phyloP scores from a whole-genome alignment of 2,888 invertebrate species.

The Brenthis hecate region DNA sequence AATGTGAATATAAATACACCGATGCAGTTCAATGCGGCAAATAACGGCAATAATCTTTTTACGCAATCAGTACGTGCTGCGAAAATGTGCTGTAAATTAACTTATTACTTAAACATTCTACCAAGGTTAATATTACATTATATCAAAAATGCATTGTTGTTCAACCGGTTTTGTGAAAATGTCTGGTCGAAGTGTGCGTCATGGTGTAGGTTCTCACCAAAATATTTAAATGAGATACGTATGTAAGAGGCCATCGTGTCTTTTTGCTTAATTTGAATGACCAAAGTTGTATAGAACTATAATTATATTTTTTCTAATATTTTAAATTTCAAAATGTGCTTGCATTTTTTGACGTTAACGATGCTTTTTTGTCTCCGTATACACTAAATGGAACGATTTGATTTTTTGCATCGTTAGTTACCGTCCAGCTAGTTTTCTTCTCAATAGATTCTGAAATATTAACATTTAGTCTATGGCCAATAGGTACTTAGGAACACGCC shows the following conservation, averaged over 20 bases:
- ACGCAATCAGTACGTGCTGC: conserved; percentile 34
- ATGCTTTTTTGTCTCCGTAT: no score
- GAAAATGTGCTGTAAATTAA: conserved; percentile 14
- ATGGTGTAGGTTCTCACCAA: conserved; percentile 1
- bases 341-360: no score
- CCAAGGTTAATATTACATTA: conserved; percentile 23
- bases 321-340: no score
- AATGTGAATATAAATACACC: conserved; percentile 9
- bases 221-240: neutral
- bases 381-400: no score
- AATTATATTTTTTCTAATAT: no score
- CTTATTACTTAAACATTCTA: conserved; percentile 19
- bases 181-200: neutral
- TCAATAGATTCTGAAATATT: no score
- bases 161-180: conserved; percentile 13
- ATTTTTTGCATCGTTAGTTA: no score
- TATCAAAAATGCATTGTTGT: conserved; percentile 21
- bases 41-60: conserved; percentile 40
- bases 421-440: no score
- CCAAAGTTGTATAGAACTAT: no score
- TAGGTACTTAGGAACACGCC: no score
- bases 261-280: no score
- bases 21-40: conserved; percentile 37
- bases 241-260: neutral
- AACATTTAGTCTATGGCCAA: no score